A percentile compares a stretch with the other conserved stretches of the same genome.
Conservation (phyloP, 2,797 vertebrate genomes). For the Kryptopterus vitreolus region DNA sequence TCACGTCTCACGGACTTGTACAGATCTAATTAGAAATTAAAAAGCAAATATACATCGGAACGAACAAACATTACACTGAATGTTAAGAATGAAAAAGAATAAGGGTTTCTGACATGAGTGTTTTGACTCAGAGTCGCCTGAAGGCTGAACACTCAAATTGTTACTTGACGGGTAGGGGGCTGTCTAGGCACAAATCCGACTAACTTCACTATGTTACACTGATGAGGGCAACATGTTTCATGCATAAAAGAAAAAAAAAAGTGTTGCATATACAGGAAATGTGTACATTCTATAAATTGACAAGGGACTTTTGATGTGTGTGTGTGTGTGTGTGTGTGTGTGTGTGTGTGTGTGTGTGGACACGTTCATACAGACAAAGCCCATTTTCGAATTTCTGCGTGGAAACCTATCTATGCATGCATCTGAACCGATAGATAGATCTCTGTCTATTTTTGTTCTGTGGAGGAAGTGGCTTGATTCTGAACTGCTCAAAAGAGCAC, state of each 20-base stretch:
- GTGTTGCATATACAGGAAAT: not conserved
- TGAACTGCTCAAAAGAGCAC: not conserved
- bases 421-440: not conserved
- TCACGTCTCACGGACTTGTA: too few relatives aligned
- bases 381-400: not conserved
- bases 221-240: not conserved
- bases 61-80: too few relatives aligned
- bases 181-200: not conserved
- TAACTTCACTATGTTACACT: not conserved
- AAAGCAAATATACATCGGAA: too few relatives aligned
- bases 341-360: too few relatives aligned
- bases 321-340: too few relatives aligned
- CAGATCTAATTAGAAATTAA: too few relatives aligned
- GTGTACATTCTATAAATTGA: not conserved
- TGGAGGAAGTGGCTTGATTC: conserved; percentile 28
- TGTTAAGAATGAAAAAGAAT: too few relatives aligned
- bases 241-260: not conserved
- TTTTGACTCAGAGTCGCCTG: too few relatives aligned
- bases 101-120: too few relatives aligned
- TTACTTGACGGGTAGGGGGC: not conserved
- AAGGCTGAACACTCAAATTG: not conserved
- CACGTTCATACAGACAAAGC: too few relatives aligned
- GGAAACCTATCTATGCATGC: not conserved
- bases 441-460: not conserved
- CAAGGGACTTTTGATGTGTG: not conserved